Base-by-base conservation (phyloP, 2,888 invertebrate species). In the Baccha elongata region DNA sequence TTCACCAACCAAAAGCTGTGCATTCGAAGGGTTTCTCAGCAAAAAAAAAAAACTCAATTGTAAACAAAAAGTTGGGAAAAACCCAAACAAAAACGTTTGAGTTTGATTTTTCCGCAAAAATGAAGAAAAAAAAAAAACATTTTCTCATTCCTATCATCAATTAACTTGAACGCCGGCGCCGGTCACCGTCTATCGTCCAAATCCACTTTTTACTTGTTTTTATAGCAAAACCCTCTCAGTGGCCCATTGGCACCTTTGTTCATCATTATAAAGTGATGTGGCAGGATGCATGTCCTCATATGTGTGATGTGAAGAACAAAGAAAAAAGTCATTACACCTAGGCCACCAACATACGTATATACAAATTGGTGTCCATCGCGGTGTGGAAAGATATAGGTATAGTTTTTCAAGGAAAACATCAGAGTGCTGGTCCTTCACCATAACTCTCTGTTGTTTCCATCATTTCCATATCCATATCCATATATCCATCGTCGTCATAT, bases 311-410 rank as follows among this genome's bases (percentile, higher is more conserved):
- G 37, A n/a, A 42, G 40, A 10, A 15, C 76, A 72, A 68, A 83
- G 83, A 72, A 72, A 64, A 78, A 78, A 78, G 76, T 78, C 83
- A 83, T 78, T 72, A 78, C 83, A 76, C 76, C 72, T 76, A 69
- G 80, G 64, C 58, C 58, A 60, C 50, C 69, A n/a, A n/a, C n/a
- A 72, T 78, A 55, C 72, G 62, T 67, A 76, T 76, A 69, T 32
- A 75, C 37, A 79, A 80, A 65, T 65, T 58, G 35, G 75, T 81
- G 76, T 67, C 67, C 83, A 78, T 68, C 67, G 67, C 58, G 52
- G 23, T 40, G 23, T 40, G 15, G 58, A 42, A 44, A 74, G 44
- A 74, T 60, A 37, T 29, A 74, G 44, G 69, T 60, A 37, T 29
- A 52, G 35, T 58, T 65, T 69, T 48, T 40, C 23, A 72, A 68